A percentile compares a stretch with the other conserved stretches of the same genome.
Conservation (phyloP, 1,140 invertebrate genomes). For the Cherax quadricarinatus region DNA sequence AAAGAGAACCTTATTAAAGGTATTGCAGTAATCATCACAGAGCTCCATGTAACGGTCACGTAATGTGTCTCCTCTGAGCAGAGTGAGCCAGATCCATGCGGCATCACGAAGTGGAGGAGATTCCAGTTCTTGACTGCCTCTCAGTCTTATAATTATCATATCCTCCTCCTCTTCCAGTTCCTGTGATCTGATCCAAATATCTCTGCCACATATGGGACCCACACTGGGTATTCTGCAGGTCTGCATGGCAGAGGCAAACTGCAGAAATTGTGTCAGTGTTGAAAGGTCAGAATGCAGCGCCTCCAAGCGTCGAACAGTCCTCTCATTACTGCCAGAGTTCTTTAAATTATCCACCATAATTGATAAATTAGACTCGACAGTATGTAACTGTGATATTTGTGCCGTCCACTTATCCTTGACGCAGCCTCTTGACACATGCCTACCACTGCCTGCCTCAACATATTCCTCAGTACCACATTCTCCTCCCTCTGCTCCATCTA, state of each 20-base stretch:
- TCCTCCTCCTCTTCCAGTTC: slow-evolving; percentile 57
- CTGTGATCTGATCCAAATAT: slow-evolving; percentile 60
- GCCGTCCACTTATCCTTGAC: slow-evolving; percentile 52
- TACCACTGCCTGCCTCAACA: neutral
- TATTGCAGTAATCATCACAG: slow-evolving; percentile 70
- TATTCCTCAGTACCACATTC: neutral
- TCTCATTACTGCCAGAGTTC: slow-evolving; percentile 15
- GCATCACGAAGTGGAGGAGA: slow-evolving; percentile 67
- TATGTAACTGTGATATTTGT: slow-evolving; percentile 33
- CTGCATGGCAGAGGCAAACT: slow-evolving; percentile 72
- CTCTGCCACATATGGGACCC: slow-evolving; percentile 55
- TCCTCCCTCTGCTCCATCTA: slow-evolving; percentile 8
- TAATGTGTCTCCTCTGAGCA: slow-evolving; percentile 60
- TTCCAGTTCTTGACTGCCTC: slow-evolving; percentile 57
- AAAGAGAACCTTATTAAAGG: slow-evolving; percentile 66
- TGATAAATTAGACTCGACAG: slow-evolving; percentile 55
- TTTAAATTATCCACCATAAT: slow-evolving; percentile 48
- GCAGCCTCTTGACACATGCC: neutral
- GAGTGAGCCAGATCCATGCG: slow-evolving; percentile 72
- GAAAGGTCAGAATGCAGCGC: slow-evolving; percentile 64
- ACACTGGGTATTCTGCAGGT: slow-evolving; percentile 61
- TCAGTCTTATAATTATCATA: slow-evolving; percentile 58
- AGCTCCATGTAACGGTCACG: slow-evolving; percentile 72
- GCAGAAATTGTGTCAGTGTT: slow-evolving; percentile 69
- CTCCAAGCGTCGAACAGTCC: slow-evolving; percentile 50